phyloP scores from a whole-genome alignment of 2,888 invertebrate species.

The Cheilosia pagana region DNA sequence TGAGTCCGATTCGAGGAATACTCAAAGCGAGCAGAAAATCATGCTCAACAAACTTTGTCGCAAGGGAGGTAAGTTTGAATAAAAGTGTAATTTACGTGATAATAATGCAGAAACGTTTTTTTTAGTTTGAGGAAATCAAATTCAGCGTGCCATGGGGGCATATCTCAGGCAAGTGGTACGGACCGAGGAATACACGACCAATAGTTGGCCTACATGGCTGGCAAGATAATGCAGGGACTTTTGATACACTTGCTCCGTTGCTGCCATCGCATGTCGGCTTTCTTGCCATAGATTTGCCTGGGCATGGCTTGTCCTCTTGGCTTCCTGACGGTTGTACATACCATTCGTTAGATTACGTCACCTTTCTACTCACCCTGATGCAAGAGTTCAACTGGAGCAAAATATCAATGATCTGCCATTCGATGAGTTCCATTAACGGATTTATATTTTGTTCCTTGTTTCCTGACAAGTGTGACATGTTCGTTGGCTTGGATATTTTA shows the following conservation, averaged over 20 bases:
- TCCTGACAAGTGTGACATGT: slow-evolving; percentile 84
- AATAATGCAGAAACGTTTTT: neutral
- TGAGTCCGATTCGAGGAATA: slow-evolving; percentile 14
- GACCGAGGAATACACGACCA: slow-evolving; percentile 86
- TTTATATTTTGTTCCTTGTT: slow-evolving; percentile 86
- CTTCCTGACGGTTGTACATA: slow-evolving; percentile 86
- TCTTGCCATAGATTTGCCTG: slow-evolving; percentile 88
- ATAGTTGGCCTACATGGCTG: slow-evolving; percentile 90
- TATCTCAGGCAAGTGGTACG: slow-evolving; percentile 89
- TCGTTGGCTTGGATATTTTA: slow-evolving; percentile 80
- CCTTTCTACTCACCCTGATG: slow-evolving; percentile 85
- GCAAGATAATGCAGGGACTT: slow-evolving; percentile 91
- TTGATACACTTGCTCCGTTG: slow-evolving; percentile 88
- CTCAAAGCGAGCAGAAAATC: slow-evolving; percentile 7
- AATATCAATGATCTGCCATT: slow-evolving; percentile 88
- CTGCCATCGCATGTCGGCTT: slow-evolving; percentile 84
- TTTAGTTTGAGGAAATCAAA: slow-evolving; percentile 46
- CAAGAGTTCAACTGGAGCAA: slow-evolving; percentile 88
- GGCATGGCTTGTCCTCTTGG: slow-evolving; percentile 89
- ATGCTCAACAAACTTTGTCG: slow-evolving; percentile 15
- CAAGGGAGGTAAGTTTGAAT: slow-evolving; percentile 47
- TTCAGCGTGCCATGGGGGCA: slow-evolving; percentile 87
- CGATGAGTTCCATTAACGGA: slow-evolving; percentile 87
- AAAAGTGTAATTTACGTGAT: neutral
- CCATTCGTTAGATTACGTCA: slow-evolving; percentile 82